phyloP scores from a whole-genome alignment of 2,797 vertebrate species.

The Myiotriccus ornatus region DNA sequence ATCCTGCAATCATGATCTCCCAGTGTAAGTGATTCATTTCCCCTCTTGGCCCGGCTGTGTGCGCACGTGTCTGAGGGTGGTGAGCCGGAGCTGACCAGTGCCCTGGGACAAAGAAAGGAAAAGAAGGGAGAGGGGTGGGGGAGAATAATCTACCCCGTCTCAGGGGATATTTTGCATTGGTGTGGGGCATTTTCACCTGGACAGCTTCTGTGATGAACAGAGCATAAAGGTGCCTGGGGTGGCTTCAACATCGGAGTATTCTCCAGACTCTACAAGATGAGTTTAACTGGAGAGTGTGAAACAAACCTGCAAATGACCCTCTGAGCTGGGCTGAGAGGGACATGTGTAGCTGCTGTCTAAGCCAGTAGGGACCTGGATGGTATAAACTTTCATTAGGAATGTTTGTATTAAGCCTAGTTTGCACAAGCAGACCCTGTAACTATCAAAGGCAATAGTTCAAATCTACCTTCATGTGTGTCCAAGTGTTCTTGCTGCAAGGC shows the following conservation, averaged over 20 bases:
- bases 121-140: not conserved
- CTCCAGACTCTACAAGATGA: not conserved
- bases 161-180: not conserved
- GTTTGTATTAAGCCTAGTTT: not conserved
- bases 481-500: constrained; percentile 25
- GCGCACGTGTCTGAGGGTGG: not conserved
- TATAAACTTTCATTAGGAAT: not conserved
- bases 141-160: not conserved
- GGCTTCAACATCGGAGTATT: not conserved
- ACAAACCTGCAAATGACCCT: not conserved
- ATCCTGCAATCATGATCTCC: not conserved
- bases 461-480: not conserved
- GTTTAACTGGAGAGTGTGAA: not conserved
- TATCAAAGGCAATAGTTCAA: constrained; percentile 30
- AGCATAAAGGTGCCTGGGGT: not conserved
- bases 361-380: not conserved
- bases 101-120: not conserved
- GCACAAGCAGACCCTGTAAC: not conserved
- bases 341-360: not conserved
- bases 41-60: not conserved
- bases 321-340: not conserved
- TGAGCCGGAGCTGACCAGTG: constrained; percentile 5
- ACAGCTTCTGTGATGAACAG: not conserved
- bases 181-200: not conserved
- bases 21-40: constrained; percentile 37